Base-by-base conservation (phyloP, 37 sponge, comb jelly and placozoan genomes). In the Crambe crambe region DNA sequence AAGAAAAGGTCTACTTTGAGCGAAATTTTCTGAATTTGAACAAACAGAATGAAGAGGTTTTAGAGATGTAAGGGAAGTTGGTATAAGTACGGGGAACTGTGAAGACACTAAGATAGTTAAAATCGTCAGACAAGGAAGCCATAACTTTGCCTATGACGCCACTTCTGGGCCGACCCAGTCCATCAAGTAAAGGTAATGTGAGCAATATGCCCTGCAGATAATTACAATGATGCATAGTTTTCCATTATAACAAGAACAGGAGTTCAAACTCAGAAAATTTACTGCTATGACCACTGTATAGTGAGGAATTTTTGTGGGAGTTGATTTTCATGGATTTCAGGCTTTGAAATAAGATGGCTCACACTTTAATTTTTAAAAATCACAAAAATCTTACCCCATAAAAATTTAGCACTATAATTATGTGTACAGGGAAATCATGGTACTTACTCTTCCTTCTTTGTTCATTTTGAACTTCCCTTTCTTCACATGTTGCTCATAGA, bases 401-500 rank as follows among this genome's bases (percentile, higher is more conserved):
- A 60, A 21, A 6, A 60, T 26, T 6, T 23, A 26, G 61, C 18
- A 60, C 18, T 5, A 26, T 60, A 6, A 6, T 60, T 25, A 60
- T n/a, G 27, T 6, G 27, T 21, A 25, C 26, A 5, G 4, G 6
- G 17, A 30, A 32, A 25, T 20, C 25, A 6, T 36, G 47, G 51
- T 0, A 65, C 83, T 42, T 42, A 86, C 86, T 37, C 31, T 61
- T 6, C 86, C 86, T 38, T 86, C 80, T 0, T 56, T 40, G 35
- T 86, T 86, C 86, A 86, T 86, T 5, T 66, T 79, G 80, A 72
- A 86, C 23, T 26, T 70, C 5, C 86, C 86, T 41, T 68, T 86
- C 67, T 57, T 64, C 26, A 86, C 74, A 37, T 79, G 80, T 29
- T 32, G 31, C 34, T 86, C 54, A 37, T 86, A 86, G 41, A 86